These are phyloP conservation scores for Pseudanteris insignis DNA, from an alignment of 2,888 invertebrate genomes.

Conservation along the genomic window DNA sequence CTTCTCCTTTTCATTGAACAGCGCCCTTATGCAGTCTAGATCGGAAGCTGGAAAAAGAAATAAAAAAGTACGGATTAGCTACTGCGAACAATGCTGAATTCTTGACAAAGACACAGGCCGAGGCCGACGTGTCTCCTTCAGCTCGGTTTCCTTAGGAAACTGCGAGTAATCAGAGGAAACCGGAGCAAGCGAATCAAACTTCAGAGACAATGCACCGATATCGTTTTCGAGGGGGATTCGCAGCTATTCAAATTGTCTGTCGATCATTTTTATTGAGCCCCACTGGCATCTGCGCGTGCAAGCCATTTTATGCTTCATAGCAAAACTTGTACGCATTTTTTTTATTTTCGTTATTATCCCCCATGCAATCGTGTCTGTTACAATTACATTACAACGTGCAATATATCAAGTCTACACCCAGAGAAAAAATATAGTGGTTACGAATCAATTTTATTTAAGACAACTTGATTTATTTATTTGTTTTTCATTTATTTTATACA, in stretches of 20 bases:
- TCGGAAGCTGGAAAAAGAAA: slow-evolving; percentile 78
- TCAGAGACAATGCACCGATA: slow-evolving; percentile 7
- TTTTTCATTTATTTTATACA: too few relatives aligned
- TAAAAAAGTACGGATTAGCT: slow-evolving; percentile 27
- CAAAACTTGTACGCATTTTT: too few relatives aligned
- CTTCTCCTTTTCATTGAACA: slow-evolving; percentile 98
- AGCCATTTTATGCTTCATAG: too few relatives aligned
- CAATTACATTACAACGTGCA: too few relatives aligned
- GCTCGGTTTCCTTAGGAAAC: not conserved
- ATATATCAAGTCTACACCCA: too few relatives aligned
- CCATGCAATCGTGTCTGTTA: too few relatives aligned
- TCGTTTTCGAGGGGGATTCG: not conserved
- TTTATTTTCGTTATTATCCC: too few relatives aligned
- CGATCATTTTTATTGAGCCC: slow-evolving; percentile 1
- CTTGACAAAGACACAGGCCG: slow-evolving; percentile 22
- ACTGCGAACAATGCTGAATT: slow-evolving; percentile 27
- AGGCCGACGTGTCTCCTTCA: slow-evolving; percentile 11
- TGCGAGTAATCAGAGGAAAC: slow-evolving; percentile 4
- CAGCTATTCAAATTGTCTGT: slow-evolving; percentile 1
- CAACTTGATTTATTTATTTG: too few relatives aligned
- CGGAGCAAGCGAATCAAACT: slow-evolving; percentile 7
- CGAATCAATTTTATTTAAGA: too few relatives aligned
- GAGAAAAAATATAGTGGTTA: too few relatives aligned
- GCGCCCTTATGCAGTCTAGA: slow-evolving; percentile 92
- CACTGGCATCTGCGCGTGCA: too few relatives aligned